Conservation (phyloP, 1,140 invertebrate genomes). For the Lycorma delicatula region DNA sequence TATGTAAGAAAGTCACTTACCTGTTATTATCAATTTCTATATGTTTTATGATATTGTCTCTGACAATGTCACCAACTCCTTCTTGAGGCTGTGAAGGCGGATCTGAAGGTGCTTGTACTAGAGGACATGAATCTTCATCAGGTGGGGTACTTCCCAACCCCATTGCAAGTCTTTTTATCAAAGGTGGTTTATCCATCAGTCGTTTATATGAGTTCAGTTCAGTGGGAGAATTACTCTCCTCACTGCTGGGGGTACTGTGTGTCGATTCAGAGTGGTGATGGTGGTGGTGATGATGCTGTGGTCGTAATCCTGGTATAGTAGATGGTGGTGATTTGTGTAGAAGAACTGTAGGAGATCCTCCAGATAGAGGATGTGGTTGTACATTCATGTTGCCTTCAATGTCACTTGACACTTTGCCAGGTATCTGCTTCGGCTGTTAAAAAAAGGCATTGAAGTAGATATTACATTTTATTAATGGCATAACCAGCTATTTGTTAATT, state of each 20-base stretch:
- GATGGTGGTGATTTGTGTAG: constrained; percentile 17
- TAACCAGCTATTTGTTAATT: no score
- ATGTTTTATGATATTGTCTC: constrained; percentile 13
- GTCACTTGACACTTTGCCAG: constrained; percentile 10
- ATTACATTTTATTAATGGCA: no score
- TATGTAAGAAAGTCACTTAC: no score
- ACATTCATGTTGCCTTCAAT: constrained; percentile 11
- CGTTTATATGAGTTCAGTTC: constrained; percentile 78
- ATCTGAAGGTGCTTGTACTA: neutral
- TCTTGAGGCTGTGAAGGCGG: neutral
- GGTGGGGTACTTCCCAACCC: constrained; percentile 45
- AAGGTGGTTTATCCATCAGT: constrained; percentile 67
- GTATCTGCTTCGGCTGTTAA: constrained; percentile 22
- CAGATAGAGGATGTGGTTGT: neutral
- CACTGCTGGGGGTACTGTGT: constrained; percentile 65
- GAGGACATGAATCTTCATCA: constrained; percentile 34
- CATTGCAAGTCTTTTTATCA: constrained; percentile 68
- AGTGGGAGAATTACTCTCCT: constrained; percentile 80
- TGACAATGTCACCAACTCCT: neutral
- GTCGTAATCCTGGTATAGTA: constrained; percentile 38
- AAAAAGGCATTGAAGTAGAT: no score
- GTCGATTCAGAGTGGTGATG: constrained; percentile 27
- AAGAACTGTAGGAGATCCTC: constrained; percentile 21
- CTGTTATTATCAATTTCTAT: constrained; percentile 35
- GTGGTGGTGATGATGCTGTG: constrained; percentile 42